Conservation (phyloP, 2,113 vertebrate species). For the Amia ocellicauda region DNA sequence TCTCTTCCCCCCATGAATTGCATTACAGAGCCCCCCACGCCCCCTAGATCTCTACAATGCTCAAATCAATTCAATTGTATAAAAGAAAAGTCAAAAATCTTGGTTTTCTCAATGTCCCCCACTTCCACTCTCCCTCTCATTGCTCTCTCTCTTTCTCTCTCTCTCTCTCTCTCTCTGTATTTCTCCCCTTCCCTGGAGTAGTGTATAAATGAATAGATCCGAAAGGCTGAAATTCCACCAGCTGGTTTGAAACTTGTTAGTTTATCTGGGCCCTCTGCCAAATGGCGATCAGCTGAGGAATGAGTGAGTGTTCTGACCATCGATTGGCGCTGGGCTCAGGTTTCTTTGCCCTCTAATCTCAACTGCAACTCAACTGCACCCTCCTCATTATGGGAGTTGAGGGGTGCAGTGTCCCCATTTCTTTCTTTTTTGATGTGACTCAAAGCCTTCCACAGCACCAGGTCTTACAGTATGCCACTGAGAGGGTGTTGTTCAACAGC, state of each 20-base stretch:
- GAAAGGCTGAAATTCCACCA: slow-evolving; percentile 19
- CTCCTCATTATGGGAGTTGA: background rate
- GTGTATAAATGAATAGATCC: slow-evolving; percentile 17
- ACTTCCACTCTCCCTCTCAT: background rate
- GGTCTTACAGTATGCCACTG: background rate
- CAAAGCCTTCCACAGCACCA: too few species aligned
- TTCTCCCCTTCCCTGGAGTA: background rate
- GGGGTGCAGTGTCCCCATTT: too few species aligned
- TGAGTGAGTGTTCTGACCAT: slow-evolving; percentile 22
- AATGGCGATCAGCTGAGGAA: slow-evolving; percentile 22
- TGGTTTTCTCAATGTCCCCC: background rate
- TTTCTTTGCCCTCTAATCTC: background rate
- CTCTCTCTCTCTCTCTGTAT: background rate
- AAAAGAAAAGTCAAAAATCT: background rate
- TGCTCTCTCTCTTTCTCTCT: background rate
- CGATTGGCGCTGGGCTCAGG: slow-evolving; percentile 2
- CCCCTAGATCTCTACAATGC: background rate
- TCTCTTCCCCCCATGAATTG: background rate
- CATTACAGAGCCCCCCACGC: background rate
- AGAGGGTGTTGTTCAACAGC: too few species aligned
- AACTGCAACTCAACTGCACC: background rate
- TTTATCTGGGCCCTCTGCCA: slow-evolving; percentile 29
- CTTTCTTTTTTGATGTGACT: too few species aligned
- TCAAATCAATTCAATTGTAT: too few species aligned
- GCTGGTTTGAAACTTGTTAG: slow-evolving; percentile 21